Base-by-base conservation (phyloP, 2,113 vertebrate genomes). In the Brienomyrus longianalis region DNA sequence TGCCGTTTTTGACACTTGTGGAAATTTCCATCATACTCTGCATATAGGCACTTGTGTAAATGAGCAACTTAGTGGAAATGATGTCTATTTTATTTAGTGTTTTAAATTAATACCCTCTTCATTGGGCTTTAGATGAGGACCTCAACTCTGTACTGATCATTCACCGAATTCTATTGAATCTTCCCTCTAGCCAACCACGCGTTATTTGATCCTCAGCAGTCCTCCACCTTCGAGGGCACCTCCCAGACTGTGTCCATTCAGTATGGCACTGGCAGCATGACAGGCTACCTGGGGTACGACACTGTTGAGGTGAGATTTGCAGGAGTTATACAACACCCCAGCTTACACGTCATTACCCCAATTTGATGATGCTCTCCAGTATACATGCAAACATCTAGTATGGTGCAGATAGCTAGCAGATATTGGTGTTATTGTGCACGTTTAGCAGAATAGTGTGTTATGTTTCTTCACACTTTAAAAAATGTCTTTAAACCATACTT, bases 251-350 rank as follows among this genome's bases (percentile, higher is more conserved):
- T 95, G 87, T 93, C 90, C 48, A 94, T 95, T 51, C 89, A 93
- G 85, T 95, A 95, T 3, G 95, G 94, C 66, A 95, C 94, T 50
- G 94, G 94, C 89, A 95, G 93, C 89, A 95, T 95, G 94, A 94
- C 92, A 27, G 95, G 93, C 77, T 39, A 19, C 74, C 92, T 95
- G 92, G 94, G 31, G 43, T 91, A 51, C 50, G 50, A 94, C 92
- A 93, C 85, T 50, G 93, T 95, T 89, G 47, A 88, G 92, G 95
- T 95, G 91, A 91, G 66, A 70, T 70, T 70, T 13, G 21, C 21
- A 70, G 27, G 66, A 27, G 7, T 9, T 70, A 31, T 4, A 70
- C 62, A 31, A 11, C 23, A 10, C 27, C n/a, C 27, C 11, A 23
- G 21, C n/a, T 70, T 70, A 10, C 66, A 39, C 10, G 9, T 77